Percentiles rank a stretch among this genome's conserved stretches.
Evolutionary conservation across 1,140 invertebrate genomes (phyloP).

Genomic region (Neuroterus valhalla): DNA sequence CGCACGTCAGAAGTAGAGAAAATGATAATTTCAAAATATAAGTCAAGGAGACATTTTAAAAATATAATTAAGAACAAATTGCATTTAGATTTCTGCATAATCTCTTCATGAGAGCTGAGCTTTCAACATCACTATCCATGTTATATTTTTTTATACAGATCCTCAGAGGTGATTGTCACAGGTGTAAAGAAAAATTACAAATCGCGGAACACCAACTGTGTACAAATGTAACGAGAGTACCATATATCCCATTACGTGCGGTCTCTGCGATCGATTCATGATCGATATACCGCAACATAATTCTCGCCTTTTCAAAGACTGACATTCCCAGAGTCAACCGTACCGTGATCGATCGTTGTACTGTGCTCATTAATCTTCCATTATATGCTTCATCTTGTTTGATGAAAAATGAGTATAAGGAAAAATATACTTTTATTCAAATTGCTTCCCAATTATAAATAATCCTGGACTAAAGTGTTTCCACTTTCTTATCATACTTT

Average conservation of each 20-base stretch:
- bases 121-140: constrained; percentile 2
- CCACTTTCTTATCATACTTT: too few relatives aligned
- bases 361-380: constrained; percentile 55
- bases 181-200: constrained; percentile 13
- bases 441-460: too few relatives aligned
- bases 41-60: too few relatives aligned
- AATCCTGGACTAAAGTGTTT: too few relatives aligned
- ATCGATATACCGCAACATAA: constrained; percentile 49
- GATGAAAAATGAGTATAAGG: not conserved
- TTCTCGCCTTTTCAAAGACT: constrained; percentile 49
- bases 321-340: constrained; percentile 51
- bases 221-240: constrained; percentile 17
- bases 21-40: too few relatives aligned
- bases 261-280: constrained; percentile 50
- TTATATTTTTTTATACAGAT: not conserved
- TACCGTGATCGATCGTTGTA: constrained; percentile 59
- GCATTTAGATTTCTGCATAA: too few relatives aligned
- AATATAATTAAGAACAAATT: too few relatives aligned
- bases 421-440: too few relatives aligned
- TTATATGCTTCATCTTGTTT: constrained; percentile 28
- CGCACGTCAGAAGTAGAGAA: too few relatives aligned
- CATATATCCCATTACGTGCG: constrained; percentile 2
- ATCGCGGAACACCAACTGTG: constrained; percentile 8
- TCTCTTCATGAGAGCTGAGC: not conserved
- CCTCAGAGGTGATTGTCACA: constrained; percentile 24